Conservation (phyloP, 2,888 invertebrate genomes). For the Parnassius smintheus region DNA sequence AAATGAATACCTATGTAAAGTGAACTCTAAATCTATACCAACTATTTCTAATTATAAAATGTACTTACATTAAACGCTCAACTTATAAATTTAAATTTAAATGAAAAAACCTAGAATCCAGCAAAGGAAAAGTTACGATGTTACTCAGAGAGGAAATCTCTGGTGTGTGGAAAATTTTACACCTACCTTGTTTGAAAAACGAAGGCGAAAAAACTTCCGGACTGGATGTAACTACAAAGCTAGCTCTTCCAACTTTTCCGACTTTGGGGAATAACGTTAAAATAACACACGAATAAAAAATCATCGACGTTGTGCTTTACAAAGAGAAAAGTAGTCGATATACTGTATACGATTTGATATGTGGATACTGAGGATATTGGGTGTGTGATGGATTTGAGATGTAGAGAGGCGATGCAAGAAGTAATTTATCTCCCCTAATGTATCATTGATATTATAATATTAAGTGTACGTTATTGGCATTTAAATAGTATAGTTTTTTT, state of each 20-base stretch:
- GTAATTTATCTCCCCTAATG: too few species aligned
- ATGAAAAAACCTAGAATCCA: constrained; percentile 3
- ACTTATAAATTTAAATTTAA: constrained; percentile 7
- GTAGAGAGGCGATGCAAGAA: neutral
- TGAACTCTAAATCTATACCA: too few species aligned
- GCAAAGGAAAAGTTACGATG: constrained; percentile 19
- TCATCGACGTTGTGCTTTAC: neutral
- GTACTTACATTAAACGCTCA: neutral
- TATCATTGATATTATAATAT: too few species aligned
- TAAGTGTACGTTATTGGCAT: too few species aligned
- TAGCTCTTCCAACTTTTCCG: constrained; percentile 13
- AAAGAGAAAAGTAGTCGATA: constrained; percentile 1
- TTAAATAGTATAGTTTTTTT: too few species aligned
- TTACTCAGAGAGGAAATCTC: constrained; percentile 17
- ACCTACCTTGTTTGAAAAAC: constrained; percentile 22
- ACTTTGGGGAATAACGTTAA: constrained; percentile 22
- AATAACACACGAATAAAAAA: constrained; percentile 20
- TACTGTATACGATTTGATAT: neutral
- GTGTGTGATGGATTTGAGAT: neutral
- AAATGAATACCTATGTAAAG: too few species aligned
- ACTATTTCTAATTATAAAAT: too few species aligned
- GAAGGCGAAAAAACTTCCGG: constrained; percentile 13
- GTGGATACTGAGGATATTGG: too few species aligned
- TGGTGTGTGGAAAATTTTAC: constrained; percentile 22
- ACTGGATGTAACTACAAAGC: constrained; percentile 12